Conservation (phyloP, 1,140 invertebrate species). For the Ceratitis capitata region DNA sequence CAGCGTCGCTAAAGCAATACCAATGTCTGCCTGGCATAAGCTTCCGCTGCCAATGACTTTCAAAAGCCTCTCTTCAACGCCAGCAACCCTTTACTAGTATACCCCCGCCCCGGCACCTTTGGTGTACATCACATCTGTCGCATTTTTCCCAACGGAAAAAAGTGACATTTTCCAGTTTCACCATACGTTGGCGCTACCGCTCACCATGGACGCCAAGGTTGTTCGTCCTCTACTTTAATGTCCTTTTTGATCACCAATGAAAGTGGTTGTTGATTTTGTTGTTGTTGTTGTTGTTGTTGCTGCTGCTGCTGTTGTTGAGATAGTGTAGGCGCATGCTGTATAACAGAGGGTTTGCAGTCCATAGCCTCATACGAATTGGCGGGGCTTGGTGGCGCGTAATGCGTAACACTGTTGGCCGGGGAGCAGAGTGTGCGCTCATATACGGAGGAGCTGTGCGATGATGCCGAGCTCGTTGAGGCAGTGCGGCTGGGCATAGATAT, state of each 20-base stretch:
- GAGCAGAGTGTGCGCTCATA: constrained; percentile 60
- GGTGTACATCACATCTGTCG: neutral
- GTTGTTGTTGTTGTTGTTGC: constrained; percentile 36
- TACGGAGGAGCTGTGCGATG: constrained; percentile 69
- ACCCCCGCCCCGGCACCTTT: neutral
- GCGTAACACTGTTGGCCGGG: constrained; percentile 56
- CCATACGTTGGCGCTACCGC: neutral
- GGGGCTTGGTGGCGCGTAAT: constrained; percentile 62
- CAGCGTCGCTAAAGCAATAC: neutral
- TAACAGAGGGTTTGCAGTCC: constrained; percentile 63
- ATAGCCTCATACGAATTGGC: constrained; percentile 65
- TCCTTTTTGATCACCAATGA: constrained; percentile 76
- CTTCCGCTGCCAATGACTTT: neutral
- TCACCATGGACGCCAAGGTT: constrained; percentile 80
- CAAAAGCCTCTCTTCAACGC: neutral
- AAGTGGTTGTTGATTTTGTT: constrained; percentile 70
- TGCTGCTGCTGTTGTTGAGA: constrained; percentile 53
- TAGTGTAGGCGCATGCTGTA: constrained; percentile 65
- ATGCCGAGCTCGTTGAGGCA: constrained; percentile 74
- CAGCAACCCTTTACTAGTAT: neutral
- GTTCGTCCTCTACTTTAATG: constrained; percentile 68
- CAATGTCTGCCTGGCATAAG: neutral
- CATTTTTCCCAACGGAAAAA: neutral
- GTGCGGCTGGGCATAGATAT: constrained; percentile 78
- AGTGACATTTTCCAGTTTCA: neutral